These are phyloP conservation scores for Nibea albiflora DNA, from an alignment of 2,113 vertebrate species.

Conservation along the genomic window DNA sequence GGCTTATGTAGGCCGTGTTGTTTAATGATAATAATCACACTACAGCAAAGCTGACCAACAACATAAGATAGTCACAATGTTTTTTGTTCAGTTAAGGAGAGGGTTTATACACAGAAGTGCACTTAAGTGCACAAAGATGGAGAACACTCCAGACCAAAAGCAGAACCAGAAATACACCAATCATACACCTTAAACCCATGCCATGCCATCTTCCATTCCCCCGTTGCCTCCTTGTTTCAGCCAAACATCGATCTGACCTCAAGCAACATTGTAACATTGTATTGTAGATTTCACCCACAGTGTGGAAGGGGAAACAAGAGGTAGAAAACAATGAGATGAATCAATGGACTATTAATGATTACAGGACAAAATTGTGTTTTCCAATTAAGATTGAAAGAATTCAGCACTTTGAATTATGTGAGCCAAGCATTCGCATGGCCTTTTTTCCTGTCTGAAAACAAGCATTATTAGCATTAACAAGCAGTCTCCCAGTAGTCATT, in stretches of 20 bases:
- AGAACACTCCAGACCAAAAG: background rate
- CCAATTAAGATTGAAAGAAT: background rate
- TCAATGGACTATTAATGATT: background rate
- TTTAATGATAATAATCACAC: too few species aligned
- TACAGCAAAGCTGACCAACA: too few species aligned
- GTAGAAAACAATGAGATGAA: too few species aligned
- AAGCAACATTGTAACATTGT: background rate
- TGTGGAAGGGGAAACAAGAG: too few species aligned
- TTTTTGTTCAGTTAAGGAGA: background rate
- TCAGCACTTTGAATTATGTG: too few species aligned
- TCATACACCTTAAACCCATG: background rate
- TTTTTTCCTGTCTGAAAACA: constrained; percentile 1
- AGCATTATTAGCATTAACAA: background rate
- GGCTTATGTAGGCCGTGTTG: too few species aligned
- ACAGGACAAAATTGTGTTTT: background rate
- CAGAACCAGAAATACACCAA: background rate
- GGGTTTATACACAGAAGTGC: background rate
- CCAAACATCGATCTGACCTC: background rate
- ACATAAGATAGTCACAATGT: too few species aligned
- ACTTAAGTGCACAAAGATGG: background rate
- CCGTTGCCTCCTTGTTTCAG: background rate
- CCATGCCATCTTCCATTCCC: too few species aligned
- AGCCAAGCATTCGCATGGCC: background rate
- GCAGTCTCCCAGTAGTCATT: background rate
- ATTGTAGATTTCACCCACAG: too few species aligned